Evolutionary conservation across 92 coral and sea anemone genomes (phyloP).

Genomic region (Actinernus sp.): DNA sequence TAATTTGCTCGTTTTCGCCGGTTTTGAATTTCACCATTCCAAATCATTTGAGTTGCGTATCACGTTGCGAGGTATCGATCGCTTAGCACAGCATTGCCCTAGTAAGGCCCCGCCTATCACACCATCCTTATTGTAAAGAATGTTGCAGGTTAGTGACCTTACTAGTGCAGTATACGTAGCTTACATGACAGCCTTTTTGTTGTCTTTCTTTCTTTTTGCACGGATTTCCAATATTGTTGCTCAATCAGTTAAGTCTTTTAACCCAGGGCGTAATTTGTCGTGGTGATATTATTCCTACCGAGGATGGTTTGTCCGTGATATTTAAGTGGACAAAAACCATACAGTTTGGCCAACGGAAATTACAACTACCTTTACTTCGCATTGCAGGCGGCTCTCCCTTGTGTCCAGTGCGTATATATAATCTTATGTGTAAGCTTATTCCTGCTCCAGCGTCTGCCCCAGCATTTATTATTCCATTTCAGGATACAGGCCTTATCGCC

Average conservation of each 20-base stretch:
- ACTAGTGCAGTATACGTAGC: background rate
- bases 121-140: background rate
- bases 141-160: background rate
- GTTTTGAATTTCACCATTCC: conserved; percentile 2
- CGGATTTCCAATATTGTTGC: conserved; percentile 10
- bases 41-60: conserved; percentile 5
- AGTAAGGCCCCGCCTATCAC: conserved; percentile 15
- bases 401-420: no score
- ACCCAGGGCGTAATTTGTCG: background rate
- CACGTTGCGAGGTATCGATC: conserved; percentile 20
- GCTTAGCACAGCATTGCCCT: conserved; percentile 20
- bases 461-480: no score
- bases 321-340: background rate
- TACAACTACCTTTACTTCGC: no score
- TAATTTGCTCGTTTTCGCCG: conserved; percentile 16
- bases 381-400: no score
- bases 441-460: no score
- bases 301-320: background rate
- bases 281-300: background rate
- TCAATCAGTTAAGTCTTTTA: background rate
- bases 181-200: conserved; percentile 10
- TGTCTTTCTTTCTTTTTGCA: no score
- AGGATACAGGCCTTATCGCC: no score
- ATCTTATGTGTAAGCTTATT: no score
- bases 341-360: no score